A percentile compares a stretch with the other conserved stretches of the same genome.
These are phyloP conservation scores for Trichechus manatus DNA, from an alignment of 2,113 vertebrate species.

Conservation along the genomic window DNA sequence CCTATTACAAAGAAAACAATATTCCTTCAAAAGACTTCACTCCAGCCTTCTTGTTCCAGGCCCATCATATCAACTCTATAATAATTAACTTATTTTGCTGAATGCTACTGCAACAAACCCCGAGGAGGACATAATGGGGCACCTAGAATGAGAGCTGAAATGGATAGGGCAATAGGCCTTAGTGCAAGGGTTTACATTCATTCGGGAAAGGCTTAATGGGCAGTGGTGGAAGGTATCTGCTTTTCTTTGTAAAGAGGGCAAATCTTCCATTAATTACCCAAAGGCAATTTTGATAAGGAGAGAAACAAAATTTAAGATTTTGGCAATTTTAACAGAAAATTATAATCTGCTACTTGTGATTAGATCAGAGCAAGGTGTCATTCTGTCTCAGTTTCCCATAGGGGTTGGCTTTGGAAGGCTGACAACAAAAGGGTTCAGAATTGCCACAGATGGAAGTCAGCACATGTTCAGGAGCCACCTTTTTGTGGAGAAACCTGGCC, in stretches of 20 bases:
- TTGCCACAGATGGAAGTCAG: neutral
- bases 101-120: constrained; percentile 26
- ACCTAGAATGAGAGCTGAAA: constrained; percentile 7
- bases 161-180: neutral
- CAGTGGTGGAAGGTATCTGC: neutral
- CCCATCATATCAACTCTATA: constrained; percentile 29
- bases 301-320: constrained; percentile 22
- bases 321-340: constrained; percentile 42
- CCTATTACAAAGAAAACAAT: constrained; percentile 43
- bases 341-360: neutral
- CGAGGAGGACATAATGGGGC: neutral
- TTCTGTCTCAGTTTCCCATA: neutral
- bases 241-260: neutral
- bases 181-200: constrained; percentile 36
- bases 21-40: constrained; percentile 54
- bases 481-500: neutral
- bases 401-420: constrained; percentile 1
- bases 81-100: constrained; percentile 62
- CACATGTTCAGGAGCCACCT: neutral
- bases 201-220: constrained; percentile 9
- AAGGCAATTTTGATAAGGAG: constrained; percentile 49
- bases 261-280: constrained; percentile 41
- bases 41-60: constrained; percentile 30
- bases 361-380: constrained; percentile 24
- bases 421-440: neutral